Evolutionary conservation across 2,888 invertebrate species (phyloP).

Genomic region (Cantharis rustica): DNA sequence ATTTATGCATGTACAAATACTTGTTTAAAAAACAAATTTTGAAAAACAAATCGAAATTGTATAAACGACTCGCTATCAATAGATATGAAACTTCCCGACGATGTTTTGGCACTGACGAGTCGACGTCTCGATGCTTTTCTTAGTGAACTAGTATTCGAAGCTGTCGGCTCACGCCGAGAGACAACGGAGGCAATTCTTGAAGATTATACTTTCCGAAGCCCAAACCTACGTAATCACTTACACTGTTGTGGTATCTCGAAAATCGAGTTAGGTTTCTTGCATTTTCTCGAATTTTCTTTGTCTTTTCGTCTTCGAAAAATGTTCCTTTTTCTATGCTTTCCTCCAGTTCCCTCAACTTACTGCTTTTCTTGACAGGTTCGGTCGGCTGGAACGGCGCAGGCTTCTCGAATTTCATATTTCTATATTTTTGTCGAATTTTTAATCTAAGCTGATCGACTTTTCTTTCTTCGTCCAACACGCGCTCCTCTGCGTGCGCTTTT

Average conservation of each 20-base stretch:
- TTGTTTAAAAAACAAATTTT: conserved; percentile 5
- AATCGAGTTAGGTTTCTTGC: conserved; percentile 39
- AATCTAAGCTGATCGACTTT: conserved; percentile 49
- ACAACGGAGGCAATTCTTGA: conserved; percentile 18
- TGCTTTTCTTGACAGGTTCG: conserved; percentile 52
- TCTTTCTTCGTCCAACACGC: conserved; percentile 48
- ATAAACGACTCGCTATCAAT: not conserved
- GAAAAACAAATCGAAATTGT: conserved; percentile 2
- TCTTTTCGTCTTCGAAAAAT: conserved; percentile 53
- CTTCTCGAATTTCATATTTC: conserved; percentile 48
- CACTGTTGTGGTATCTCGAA: not conserved
- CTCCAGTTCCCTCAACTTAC: conserved; percentile 50
- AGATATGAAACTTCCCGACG: conserved; percentile 7
- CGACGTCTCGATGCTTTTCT: conserved; percentile 24
- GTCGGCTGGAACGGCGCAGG: conserved; percentile 49
- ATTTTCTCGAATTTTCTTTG: conserved; percentile 51
- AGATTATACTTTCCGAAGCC: conserved; percentile 24
- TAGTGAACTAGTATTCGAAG: conserved; percentile 21
- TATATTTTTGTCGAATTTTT: conserved; percentile 49
- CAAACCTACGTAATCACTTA: conserved; percentile 17
- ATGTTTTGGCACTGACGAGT: conserved; percentile 18
- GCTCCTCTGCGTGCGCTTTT: conserved; percentile 48
- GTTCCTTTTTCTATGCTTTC: conserved; percentile 50
- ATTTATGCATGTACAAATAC: not conserved
- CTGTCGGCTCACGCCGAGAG: conserved; percentile 21